phyloP scores from a whole-genome alignment of 2,113 vertebrate species.

The Stomatorhinus ivindoensis region DNA sequence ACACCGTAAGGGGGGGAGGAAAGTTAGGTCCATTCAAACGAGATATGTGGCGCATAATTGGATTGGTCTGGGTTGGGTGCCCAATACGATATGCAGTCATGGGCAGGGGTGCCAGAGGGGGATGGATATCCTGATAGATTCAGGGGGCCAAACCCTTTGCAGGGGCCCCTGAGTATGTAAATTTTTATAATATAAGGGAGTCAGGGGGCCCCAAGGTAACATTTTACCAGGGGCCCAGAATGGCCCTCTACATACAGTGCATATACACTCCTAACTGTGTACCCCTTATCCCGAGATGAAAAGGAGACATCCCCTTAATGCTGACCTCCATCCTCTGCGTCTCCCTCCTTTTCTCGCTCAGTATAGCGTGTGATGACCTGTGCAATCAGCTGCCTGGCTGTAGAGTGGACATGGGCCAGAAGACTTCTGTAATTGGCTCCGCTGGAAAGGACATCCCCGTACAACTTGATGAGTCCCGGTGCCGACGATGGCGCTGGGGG shows the following conservation, averaged over 20 bases:
- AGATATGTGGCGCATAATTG: neutral
- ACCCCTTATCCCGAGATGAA: neutral
- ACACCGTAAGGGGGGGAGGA: no score
- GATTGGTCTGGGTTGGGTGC: neutral
- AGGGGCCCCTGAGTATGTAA: neutral
- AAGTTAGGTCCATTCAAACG: no score
- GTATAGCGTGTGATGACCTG: slow-evolving; percentile 71
- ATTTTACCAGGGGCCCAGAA: neutral
- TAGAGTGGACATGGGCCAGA: slow-evolving; percentile 61
- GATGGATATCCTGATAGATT: neutral
- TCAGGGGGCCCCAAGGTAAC: neutral
- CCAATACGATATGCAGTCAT: neutral
- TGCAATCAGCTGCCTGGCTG: slow-evolving; percentile 60
- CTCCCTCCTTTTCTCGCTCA: slow-evolving; percentile 58
- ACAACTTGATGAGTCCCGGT: slow-evolving; percentile 71
- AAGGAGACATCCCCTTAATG: neutral
- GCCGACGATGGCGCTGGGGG: slow-evolving; percentile 58
- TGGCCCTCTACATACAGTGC: neutral
- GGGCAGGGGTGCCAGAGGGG: neutral
- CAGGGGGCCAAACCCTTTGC: neutral
- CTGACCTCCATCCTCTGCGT: slow-evolving; percentile 59
- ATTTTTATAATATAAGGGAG: neutral
- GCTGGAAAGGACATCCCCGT: slow-evolving; percentile 64
- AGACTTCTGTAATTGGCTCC: slow-evolving; percentile 70
- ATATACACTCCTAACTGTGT: neutral